These are phyloP conservation scores for Eupithecia dodoneata DNA, from an alignment of 2,888 invertebrate genomes.

Conservation along the genomic window DNA sequence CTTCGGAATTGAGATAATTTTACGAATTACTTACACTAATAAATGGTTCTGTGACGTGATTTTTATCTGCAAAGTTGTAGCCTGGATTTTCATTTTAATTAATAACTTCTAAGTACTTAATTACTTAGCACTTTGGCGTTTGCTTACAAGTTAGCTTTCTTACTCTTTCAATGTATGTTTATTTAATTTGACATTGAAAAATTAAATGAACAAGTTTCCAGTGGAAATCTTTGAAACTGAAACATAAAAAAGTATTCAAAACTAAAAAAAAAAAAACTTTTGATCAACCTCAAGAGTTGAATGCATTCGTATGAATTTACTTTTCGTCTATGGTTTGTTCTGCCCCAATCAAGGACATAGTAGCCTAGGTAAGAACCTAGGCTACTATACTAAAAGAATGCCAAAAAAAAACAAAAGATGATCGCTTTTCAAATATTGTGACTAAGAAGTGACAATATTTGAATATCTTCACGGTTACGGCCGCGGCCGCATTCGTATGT, in stretches of 20 bases:
- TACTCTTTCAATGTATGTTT: neutral
- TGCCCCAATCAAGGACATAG: no score
- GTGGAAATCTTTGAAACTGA: no score
- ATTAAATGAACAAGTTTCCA: neutral
- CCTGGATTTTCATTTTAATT: neutral
- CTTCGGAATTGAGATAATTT: neutral
- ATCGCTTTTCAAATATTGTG: neutral
- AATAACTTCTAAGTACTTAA: neutral
- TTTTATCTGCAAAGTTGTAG: neutral
- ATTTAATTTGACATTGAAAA: neutral
- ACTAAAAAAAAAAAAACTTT: no score
- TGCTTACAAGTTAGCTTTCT: neutral
- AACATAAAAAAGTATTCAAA: neutral
- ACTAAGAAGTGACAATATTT: constrained; percentile 1
- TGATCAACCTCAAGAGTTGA: neutral
- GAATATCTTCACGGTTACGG: neutral
- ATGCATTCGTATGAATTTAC: neutral
- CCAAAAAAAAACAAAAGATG: no score
- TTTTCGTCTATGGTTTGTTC: neutral
- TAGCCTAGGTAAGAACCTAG: no score
- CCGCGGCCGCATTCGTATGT: constrained; percentile 32
- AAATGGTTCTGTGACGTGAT: neutral
- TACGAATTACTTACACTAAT: neutral
- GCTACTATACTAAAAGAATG: no score
- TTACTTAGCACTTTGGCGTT: neutral